A percentile compares a stretch with the other conserved stretches of the same genome.
phyloP scores from a whole-genome alignment of 1,140 invertebrate species.

The Tyrophagus putrescentiae region DNA sequence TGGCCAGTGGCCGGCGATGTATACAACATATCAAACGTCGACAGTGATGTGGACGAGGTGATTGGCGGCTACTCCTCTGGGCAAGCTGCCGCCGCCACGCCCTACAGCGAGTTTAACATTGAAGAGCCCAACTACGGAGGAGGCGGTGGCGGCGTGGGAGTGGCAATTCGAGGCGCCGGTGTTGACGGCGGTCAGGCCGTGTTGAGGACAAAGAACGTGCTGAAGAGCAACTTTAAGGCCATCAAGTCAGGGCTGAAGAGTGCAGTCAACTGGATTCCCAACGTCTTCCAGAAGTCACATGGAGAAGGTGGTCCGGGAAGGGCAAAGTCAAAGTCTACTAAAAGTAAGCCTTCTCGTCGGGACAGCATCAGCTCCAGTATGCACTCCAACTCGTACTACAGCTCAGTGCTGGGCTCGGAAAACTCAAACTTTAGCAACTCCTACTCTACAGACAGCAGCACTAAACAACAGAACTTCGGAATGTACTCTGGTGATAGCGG shows the following conservation, averaged over 20 bases:
- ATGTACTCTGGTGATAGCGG: too few species aligned
- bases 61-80: too few species aligned
- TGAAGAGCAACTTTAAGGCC: constrained; percentile 17
- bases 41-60: not conserved
- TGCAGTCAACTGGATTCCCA: constrained; percentile 18
- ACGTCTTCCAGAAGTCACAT: constrained; percentile 10
- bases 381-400: constrained; percentile 23
- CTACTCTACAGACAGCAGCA: constrained; percentile 1
- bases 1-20: not conserved
- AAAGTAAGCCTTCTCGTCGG: constrained; percentile 19
- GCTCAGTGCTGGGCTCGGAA: constrained; percentile 23
- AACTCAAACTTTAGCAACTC: constrained; percentile 15
- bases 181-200: not conserved
- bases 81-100: not conserved
- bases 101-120: not conserved
- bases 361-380: constrained; percentile 19
- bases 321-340: constrained; percentile 2
- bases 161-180: not conserved
- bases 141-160: not conserved
- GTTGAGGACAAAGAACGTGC: not conserved
- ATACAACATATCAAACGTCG: not conserved
- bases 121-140: not conserved
- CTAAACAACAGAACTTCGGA: too few species aligned
- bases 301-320: not conserved
- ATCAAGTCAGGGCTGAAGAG: constrained; percentile 22